phyloP scores from a whole-genome alignment of 2,888 invertebrate species.

The Pollenia labialis region DNA sequence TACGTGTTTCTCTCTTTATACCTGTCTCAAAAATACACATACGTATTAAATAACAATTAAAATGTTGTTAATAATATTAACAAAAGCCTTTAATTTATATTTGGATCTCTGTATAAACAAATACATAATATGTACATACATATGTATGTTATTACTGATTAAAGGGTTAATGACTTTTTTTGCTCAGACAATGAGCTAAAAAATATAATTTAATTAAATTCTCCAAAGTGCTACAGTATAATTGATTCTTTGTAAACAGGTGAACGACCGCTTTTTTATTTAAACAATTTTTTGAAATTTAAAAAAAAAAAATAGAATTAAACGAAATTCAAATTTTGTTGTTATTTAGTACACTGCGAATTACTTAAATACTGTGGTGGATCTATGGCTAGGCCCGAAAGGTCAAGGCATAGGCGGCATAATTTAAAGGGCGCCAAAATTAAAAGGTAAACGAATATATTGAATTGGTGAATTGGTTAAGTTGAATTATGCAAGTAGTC shows the following conservation, averaged over 20 bases:
- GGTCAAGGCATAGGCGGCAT: too few relatives aligned
- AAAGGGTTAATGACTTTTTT: conserved; percentile 53
- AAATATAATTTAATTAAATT: conserved; percentile 37
- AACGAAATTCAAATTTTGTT: too few relatives aligned
- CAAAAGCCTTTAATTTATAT: not conserved
- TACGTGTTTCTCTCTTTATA: not conserved
- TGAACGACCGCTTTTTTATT: conserved; percentile 55
- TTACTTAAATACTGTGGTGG: too few relatives aligned
- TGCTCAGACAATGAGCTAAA: conserved; percentile 16
- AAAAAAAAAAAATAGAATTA: not conserved
- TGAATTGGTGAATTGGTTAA: too few relatives aligned
- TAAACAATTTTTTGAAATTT: conserved; percentile 10
- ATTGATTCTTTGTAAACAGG: conserved; percentile 33
- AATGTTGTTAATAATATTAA: too few relatives aligned
- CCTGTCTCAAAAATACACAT: too few relatives aligned
- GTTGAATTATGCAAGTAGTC: too few relatives aligned
- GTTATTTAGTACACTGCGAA: too few relatives aligned
- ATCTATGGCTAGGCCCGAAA: too few relatives aligned
- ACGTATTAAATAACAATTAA: too few relatives aligned
- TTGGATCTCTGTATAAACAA: not conserved
- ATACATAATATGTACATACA: not conserved
- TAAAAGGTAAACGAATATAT: too few relatives aligned
- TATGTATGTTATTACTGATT: conserved; percentile 9
- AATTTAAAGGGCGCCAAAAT: too few relatives aligned
- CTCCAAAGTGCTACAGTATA: conserved; percentile 6